Percentiles rank a stretch among this genome's conserved stretches.
These are phyloP conservation scores for Myanophis thanlyinensis DNA, from an alignment of 2,113 vertebrate species.

Conservation along the genomic window DNA sequence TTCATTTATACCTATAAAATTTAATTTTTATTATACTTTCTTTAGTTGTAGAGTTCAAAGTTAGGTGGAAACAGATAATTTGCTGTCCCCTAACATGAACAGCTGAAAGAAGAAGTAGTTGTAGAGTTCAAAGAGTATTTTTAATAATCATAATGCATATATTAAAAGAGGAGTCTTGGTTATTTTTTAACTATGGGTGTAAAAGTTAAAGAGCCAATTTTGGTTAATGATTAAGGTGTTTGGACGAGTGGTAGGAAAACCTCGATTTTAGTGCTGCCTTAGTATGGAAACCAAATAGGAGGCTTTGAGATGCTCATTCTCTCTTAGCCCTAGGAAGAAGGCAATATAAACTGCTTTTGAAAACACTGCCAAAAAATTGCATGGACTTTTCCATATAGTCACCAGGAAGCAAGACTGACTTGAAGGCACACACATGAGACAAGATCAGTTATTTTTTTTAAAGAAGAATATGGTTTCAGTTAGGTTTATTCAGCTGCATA, in stretches of 20 bases:
- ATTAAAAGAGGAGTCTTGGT: neutral
- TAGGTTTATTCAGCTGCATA: neutral
- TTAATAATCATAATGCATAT: neutral
- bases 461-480: neutral
- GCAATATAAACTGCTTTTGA: neutral
- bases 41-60: neutral
- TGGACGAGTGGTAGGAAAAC: neutral
- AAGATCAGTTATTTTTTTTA: neutral
- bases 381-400: neutral
- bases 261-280: neutral
- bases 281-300: neutral
- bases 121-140: neutral
- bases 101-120: too few species aligned
- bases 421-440: neutral
- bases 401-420: neutral
- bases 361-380: neutral
- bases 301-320: neutral
- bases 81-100: too few species aligned
- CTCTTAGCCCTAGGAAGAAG: neutral
- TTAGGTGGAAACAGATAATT: too few species aligned
- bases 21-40: neutral
- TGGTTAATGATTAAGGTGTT: neutral
- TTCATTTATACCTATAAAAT: neutral
- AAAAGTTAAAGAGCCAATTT: neutral
- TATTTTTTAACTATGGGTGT: slow-evolving; percentile 2